Evolutionary conservation across 2,797 vertebrate genomes (phyloP), one percentile per base, ranked within the genome.

Genomic region (Microcaecilia unicolor): DNA sequence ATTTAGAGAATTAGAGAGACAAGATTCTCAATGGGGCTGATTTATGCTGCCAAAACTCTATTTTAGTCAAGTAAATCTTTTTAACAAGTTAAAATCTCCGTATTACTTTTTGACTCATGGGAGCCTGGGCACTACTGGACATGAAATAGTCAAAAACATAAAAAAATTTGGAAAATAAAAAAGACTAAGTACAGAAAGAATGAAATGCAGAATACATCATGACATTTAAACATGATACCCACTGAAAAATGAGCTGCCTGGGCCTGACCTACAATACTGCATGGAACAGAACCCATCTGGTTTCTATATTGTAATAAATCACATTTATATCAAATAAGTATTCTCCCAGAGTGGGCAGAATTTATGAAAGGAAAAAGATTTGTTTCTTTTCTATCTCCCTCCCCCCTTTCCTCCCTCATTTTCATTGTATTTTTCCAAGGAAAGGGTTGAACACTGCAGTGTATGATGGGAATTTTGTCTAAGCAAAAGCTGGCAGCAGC

Each of bases 241-340:
- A 10, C 34, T 32, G 29, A 23, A 22, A 21, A 19, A 25, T 12
- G 29, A 37, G 7, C 23, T 3, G 15, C 3, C 5, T 8, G 29
- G 9, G 34, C 17, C 16, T 28, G 43, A 27, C 14, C 19, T 28
- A n/a, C n/a, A n/a, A n/a, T n/a, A 15, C 20, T 23, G 23, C 31
- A 24, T 22, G 28, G 17, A 12, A 22, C 12, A 9, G 18, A 20
- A 9, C 36, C 17, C 44, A 46, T 29, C 39, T 46, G 44, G 36
- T 46, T 46, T 34, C 36, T 30, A 46, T 46, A 34, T 46, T 25
- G 25, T 36, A 16, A 34, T 39, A 39, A 46, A 34, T 46, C 31
- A 39, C 29, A 46, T 39, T 38, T 33, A 23, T 44, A 22, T 26
- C 41, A 34, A 13, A 32, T 45, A 32, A 22, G 26, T 42, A 24